Evolutionary conservation across 2,113 vertebrate species (phyloP).

Genomic region (Cinclus cinclus): DNA sequence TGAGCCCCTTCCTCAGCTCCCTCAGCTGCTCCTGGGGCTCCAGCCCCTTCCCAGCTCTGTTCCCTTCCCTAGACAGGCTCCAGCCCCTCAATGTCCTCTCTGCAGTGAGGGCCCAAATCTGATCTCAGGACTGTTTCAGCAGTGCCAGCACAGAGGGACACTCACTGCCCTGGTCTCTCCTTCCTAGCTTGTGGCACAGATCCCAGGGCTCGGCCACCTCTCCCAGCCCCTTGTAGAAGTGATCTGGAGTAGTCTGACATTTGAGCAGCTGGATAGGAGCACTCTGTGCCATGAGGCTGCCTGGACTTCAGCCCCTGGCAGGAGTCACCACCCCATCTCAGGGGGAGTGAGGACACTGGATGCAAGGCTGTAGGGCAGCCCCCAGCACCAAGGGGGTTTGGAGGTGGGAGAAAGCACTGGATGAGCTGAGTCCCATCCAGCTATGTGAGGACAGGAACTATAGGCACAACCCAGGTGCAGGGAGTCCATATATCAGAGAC

Average conservation of each 20-base stretch:
- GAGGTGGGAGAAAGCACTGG: neutral
- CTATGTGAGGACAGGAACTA: neutral
- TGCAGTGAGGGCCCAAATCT: neutral
- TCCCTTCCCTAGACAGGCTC: neutral
- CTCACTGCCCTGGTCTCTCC: neutral
- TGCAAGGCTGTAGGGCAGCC: neutral
- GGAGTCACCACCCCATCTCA: neutral
- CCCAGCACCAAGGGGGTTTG: neutral
- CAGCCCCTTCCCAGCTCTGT: too few species aligned
- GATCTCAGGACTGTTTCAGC: neutral
- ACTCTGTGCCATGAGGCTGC: neutral
- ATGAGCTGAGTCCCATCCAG: neutral
- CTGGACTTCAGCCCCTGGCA: neutral
- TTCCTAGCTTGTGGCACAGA: neutral
- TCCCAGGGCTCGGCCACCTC: neutral
- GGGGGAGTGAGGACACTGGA: accelerated
- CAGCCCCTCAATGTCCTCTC: neutral
- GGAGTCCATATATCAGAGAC: neutral
- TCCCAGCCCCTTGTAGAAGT: neutral
- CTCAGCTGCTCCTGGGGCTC: too few species aligned
- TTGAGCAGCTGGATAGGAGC: neutral
- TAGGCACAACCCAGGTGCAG: neutral
- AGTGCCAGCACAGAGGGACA: neutral
- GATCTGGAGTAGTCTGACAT: neutral
- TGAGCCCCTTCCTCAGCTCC: neutral